phyloP scores from a whole-genome alignment of 2,113 vertebrate genomes.

The Phaethon lepturus region DNA sequence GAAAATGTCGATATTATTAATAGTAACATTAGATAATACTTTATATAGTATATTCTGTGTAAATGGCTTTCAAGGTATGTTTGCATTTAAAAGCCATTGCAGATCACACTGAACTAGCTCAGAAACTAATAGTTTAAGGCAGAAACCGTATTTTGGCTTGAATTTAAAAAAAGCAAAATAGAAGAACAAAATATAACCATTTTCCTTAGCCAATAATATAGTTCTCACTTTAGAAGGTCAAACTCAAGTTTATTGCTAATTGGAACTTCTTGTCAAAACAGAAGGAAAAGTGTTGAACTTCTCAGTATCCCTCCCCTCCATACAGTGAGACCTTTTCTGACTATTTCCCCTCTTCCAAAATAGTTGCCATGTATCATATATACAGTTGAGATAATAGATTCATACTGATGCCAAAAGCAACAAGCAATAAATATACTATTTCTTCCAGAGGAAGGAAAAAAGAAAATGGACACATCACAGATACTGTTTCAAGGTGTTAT shows the following conservation, averaged over 20 bases:
- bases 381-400: not conserved
- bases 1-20: not conserved
- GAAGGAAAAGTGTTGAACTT: not conserved
- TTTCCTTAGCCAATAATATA: not conserved
- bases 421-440: not conserved
- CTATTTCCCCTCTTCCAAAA: not conserved
- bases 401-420: not conserved
- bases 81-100: not conserved
- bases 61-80: not conserved
- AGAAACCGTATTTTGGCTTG: not conserved
- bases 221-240: not conserved
- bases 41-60: not conserved
- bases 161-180: not conserved
- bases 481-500: not conserved
- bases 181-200: not conserved
- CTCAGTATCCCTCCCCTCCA: not conserved
- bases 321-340: not conserved
- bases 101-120: not conserved
- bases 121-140: not conserved
- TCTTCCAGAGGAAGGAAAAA: not conserved
- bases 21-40: not conserved
- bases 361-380: not conserved
- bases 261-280: not conserved
- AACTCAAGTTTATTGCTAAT: not conserved
- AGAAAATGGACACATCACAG: not conserved